Percentiles rank a stretch among this genome's conserved stretches.
phyloP scores from a whole-genome alignment of 2,797 vertebrate species.

The Acrossocheilus fasciatus region DNA sequence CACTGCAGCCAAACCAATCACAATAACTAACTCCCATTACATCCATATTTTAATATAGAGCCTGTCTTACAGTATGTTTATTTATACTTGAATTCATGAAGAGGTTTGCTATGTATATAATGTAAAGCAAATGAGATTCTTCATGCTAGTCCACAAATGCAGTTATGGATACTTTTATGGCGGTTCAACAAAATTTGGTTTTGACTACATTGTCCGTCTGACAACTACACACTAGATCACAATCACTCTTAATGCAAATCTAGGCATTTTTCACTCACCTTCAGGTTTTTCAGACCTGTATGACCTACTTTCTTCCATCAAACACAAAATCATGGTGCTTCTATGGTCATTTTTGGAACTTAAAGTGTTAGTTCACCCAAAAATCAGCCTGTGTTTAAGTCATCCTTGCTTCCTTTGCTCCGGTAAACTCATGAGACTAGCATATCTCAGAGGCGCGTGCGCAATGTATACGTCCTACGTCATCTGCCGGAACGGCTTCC shows the following conservation, averaged over 20 bases:
- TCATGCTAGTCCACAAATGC: neutral
- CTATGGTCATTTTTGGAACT: neutral
- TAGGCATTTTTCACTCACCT: no score
- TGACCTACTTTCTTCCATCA: neutral
- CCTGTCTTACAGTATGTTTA: constrained; percentile 6
- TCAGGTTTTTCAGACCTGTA: neutral
- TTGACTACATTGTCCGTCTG: neutral
- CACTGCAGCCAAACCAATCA: constrained; percentile 51
- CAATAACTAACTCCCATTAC: constrained; percentile 34
- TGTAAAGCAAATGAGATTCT: neutral
- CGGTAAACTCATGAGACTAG: no score
- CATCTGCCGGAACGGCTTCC: no score
- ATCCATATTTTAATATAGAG: constrained; percentile 17
- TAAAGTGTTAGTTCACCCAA: no score
- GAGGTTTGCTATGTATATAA: neutral
- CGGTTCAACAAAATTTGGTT: neutral
- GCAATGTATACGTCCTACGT: no score
- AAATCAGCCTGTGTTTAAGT: no score
- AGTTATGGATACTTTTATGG: neutral
- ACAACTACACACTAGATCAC: neutral
- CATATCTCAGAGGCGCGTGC: no score
- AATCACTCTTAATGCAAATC: neutral
- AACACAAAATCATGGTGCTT: neutral
- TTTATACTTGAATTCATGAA: constrained; percentile 12
- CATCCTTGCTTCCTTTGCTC: no score